Evolutionary conservation across 2,888 invertebrate genomes (phyloP).

Genomic region (Aspidiotus destructor): DNA sequence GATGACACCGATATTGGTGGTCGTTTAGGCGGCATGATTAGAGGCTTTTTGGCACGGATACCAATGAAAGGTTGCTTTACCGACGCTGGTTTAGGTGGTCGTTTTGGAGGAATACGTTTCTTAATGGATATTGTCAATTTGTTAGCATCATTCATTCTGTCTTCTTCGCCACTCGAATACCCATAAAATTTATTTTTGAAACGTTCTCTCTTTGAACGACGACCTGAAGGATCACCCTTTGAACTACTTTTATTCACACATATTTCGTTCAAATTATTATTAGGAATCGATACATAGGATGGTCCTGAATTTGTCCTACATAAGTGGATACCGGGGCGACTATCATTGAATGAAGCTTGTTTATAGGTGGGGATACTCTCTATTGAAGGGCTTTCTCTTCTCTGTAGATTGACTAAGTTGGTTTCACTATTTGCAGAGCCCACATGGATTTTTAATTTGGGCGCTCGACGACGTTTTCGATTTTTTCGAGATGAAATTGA

Average conservation of each 20-base stretch:
- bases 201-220: slow-evolving; percentile 67
- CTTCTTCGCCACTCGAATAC: slow-evolving; percentile 74
- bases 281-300: not conserved
- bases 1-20: not conserved
- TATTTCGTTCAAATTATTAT: slow-evolving; percentile 46
- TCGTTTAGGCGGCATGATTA: not conserved
- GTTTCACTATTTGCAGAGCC: not conserved
- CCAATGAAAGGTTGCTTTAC: slow-evolving; percentile 9
- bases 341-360: not conserved
- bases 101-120: slow-evolving; percentile 14
- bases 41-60: slow-evolving; percentile 16
- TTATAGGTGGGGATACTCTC: not conserved
- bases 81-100: slow-evolving; percentile 17
- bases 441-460: not conserved
- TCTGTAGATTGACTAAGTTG: not conserved
- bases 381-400: not conserved
- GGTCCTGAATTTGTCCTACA: not conserved
- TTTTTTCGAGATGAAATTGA: not conserved
- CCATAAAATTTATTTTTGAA: slow-evolving; percentile 81
- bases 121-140: slow-evolving; percentile 8
- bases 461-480: not conserved
- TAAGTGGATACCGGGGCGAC: not conserved
- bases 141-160: not conserved
- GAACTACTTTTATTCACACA: slow-evolving; percentile 11
- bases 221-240: slow-evolving; percentile 41